Base-by-base conservation (phyloP, 2,888 invertebrate species). In the Pasiphila rectangulata region DNA sequence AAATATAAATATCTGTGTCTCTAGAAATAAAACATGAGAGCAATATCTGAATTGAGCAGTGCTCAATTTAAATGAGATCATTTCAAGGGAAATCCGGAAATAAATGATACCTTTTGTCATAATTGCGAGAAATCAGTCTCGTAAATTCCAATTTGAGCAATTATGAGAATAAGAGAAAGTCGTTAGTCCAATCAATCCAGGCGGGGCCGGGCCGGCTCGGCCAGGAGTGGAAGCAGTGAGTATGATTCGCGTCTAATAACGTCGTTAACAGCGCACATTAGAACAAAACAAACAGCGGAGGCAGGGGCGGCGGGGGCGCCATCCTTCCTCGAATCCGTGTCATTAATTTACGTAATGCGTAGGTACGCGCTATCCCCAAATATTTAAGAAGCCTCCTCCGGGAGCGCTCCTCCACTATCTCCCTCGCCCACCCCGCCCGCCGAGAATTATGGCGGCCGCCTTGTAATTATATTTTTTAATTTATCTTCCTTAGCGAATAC, bases 391-490 rank as follows among this genome's bases (percentile, higher is more conserved):
- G 88, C 87, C 88, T 86, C 87, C 87, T 89, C 81, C 83, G 84
- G 83, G 85, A 83, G 86, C 83, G 79, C 69, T 81, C 75, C 86
- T 81, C 85, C 88, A 84, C 87, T 86, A 85, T 79, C 75, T 74
- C 73, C 72, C 64, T 67, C 72, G 72, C 64, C 71, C 74, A 64
- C 77, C 76, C 79, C 86, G 78, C 86, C 85, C 72, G 85, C 79
- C 82, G 86, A 89, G 89, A 89, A 88, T 90, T 90, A 90, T 90
- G 90, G 91, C 91, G 90, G 90, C 88, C 89, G 90, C 90, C 89
- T 89, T 90, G 90, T 91, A 91, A 91, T 91, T 91, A 91, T 91
- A 91, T 91, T 91, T 91, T 91, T 91, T 91, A 91, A 91, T 91
- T 91, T 91, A 91, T 91, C 91, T 91, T 91, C 91, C 91, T 91